Evolutionary conservation across 2,113 vertebrate genomes (phyloP), one percentile per base, ranked within the genome.

Genomic region (Poeciliopsis retropinna): DNA sequence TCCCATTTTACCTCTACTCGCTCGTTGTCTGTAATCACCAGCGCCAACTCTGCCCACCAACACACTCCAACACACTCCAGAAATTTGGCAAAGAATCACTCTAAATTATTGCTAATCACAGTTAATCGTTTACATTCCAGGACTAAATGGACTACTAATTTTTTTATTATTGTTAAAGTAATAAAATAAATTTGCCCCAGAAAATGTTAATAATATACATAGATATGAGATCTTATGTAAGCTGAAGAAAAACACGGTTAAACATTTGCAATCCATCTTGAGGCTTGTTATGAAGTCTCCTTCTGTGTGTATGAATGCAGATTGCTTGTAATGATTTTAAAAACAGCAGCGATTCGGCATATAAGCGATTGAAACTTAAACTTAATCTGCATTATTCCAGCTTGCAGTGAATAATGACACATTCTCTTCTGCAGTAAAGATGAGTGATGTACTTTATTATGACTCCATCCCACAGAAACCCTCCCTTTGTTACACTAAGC

Each of bases 21-120:
- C 85, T 92, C 89, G 87, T 87, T 86, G 82, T 84, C 83, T 77
- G 78, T 89, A 91, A 93, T 90, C 87, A 89, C 84, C 88, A 66
- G 70, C 79, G 28, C 83, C n/a, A 31, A 74, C 67, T 83, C 87
- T 86, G 81, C 85, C 86, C 82, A 90, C 85, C 71, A 82, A 78
- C 81, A 81, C 88, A 90, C 88, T 91, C 83, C 75, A 67, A 86
- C 41, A 13, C 70, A 34, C 80, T 41, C 70, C 3, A 64, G 74
- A 60, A 81, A 88, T 89, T 88, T 88, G 85, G 86, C 83, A 67
- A 51, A 51, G 73, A 88, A 87, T 82, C 65, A 32, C 69, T 74
- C 78, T 85, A 82, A 28, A 70, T 61, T 85, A 74, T 81, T 79
- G 78, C 75, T 87, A 86, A 86, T 91, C 88, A 86, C 28, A 67